Percentiles rank a stretch among this genome's conserved stretches.
Conservation (phyloP, 2,113 vertebrate species). For the Spilogale gracilis region DNA sequence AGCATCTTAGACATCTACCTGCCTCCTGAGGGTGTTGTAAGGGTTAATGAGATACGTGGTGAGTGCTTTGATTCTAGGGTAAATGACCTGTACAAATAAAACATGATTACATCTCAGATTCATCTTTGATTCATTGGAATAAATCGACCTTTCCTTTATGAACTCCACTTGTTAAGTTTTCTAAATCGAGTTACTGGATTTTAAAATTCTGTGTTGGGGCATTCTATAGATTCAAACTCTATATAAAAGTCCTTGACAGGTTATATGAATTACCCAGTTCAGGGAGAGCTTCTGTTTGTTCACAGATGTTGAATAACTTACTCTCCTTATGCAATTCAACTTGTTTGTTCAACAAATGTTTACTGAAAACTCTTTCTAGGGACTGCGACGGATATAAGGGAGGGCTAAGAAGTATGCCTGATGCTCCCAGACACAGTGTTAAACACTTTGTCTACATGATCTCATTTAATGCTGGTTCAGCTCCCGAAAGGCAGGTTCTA, state of each 20-base stretch:
- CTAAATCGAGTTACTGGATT: slow-evolving; percentile 55
- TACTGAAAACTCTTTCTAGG: not conserved
- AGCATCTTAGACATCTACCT: slow-evolving; percentile 22
- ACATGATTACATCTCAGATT: slow-evolving; percentile 63
- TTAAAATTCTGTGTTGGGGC: not conserved
- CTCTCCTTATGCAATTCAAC: not conserved
- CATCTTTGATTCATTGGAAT: slow-evolving; percentile 73
- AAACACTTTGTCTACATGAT: not conserved
- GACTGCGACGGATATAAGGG: not conserved
- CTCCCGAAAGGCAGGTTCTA: not conserved
- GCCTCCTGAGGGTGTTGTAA: slow-evolving; percentile 63
- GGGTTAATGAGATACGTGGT: slow-evolving; percentile 73
- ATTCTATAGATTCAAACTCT: not conserved
- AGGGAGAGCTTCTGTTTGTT: slow-evolving; percentile 31
- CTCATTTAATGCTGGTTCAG: not conserved
- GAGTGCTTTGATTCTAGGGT: slow-evolving; percentile 72
- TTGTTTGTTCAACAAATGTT: slow-evolving; percentile 19
- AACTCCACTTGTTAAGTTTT: slow-evolving; percentile 66
- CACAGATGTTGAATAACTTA: not conserved
- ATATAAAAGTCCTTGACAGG: not conserved
- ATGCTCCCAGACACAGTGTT: not conserved
- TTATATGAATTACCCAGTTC: not conserved
- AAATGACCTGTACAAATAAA: slow-evolving; percentile 73
- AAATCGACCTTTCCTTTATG: slow-evolving; percentile 66
- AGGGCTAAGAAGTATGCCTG: not conserved